Evolutionary conservation across 2,113 vertebrate genomes (phyloP).

Genomic region (Brienomyrus brachyistius): DNA sequence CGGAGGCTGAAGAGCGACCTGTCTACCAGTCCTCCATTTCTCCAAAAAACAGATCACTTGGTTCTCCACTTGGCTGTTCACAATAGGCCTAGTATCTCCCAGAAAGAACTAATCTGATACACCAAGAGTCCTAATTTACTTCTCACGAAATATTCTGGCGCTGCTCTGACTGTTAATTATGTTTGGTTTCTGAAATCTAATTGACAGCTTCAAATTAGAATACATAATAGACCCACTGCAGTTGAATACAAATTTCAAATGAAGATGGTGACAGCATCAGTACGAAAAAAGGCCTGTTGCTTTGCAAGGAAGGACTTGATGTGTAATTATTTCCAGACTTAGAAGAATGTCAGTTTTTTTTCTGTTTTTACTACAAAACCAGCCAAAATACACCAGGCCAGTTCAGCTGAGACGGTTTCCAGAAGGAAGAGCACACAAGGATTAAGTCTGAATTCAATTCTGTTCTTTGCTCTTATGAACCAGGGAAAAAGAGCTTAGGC

Average conservation of each 20-base stretch:
- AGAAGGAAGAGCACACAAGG: neutral
- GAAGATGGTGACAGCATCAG: neutral
- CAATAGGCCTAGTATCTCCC: neutral
- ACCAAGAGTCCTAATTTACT: neutral
- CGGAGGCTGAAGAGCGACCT: neutral
- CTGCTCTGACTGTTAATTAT: neutral
- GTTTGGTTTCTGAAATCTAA: conserved; percentile 37
- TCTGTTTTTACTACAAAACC: neutral
- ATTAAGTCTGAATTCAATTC: neutral
- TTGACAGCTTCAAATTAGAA: conserved; percentile 6
- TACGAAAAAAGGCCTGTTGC: neutral
- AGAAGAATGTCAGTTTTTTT: neutral
- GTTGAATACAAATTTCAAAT: conserved; percentile 1
- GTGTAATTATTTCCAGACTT: neutral
- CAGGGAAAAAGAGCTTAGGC: neutral
- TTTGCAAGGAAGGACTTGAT: neutral
- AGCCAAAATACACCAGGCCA: neutral
- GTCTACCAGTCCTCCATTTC: neutral
- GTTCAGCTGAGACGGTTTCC: neutral
- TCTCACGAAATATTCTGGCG: neutral
- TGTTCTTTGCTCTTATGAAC: neutral
- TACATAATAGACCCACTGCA: neutral
- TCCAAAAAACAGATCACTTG: neutral
- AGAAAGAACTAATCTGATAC: neutral
- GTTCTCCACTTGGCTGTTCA: neutral